Base-by-base conservation (phyloP, 2,113 vertebrate species). In the Plecturocebus donacophilus region DNA sequence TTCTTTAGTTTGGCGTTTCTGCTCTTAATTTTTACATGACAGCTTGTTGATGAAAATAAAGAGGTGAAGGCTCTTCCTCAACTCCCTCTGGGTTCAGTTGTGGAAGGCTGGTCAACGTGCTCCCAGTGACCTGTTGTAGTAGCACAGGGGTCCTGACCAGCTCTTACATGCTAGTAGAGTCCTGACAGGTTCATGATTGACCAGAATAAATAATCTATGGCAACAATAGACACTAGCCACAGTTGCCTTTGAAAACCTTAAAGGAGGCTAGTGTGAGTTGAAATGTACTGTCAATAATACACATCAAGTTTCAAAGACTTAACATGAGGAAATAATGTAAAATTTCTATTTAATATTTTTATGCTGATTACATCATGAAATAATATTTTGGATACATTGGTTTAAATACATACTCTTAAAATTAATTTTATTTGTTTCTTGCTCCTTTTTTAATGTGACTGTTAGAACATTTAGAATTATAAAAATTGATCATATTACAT, bases 31-130 rank as follows among this genome's bases (percentile, higher is more conserved):
- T 95, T 21, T 84, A 11, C 1, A 8, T 64, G 58, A 49, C 27
- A 64, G 56, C 42, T 87, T 84, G 14, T 45, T 81, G 83, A 71
- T 89, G 10, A 93, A 90, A 87, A 90, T 70, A 80, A 87, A 80
- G 70, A 90, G 16, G 30, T 61, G 71, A 94, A 76, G 11, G 7
- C 89, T 73, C 40, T 87, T 90, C 10, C 66, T 20, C 8, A 73
- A 6, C 6, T 49, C 20, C 14, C 13, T 54, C 25, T 27, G 17
- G 25, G 8, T 23, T 61, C 66, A n/a, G 4, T 25, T 54, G 32
- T 47, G 4, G 27, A 32, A 49, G 40, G 32, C 19, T 77, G 16
- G 38, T 35, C 40, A 14, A 2, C 38, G 23, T 84, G n/a, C 1
- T 32, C 13, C 13, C 6, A 7, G 27, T 52, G 56, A n/a, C 19